A percentile compares a stretch with the other conserved stretches of the same genome.
Conservation (phyloP, 35 echinoderm and acorn worm genomes). For the Apostichopus californicus region DNA sequence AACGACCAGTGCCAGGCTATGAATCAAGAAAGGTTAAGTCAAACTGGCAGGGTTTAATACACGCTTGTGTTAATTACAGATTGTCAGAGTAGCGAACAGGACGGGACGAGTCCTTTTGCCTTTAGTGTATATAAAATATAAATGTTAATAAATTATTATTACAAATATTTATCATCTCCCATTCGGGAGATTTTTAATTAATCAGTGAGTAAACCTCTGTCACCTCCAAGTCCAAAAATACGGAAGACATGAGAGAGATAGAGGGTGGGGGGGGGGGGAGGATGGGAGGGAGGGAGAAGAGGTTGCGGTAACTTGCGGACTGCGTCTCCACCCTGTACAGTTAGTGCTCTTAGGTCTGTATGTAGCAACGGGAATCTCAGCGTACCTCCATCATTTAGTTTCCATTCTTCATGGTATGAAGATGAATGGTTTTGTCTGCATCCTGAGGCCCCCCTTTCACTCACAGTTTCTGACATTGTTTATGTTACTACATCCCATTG, state of each 20-base stretch:
- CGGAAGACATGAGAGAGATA: background rate
- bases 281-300: background rate
- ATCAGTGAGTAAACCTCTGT: background rate
- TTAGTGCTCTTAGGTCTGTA: too few relatives aligned
- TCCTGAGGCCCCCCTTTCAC: slow-evolving; percentile 18
- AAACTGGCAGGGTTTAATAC: background rate
- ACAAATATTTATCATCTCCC: background rate
- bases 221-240: background rate
- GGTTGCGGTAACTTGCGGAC: background rate
- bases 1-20: background rate
- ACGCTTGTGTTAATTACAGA: background rate
- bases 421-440: slow-evolving; percentile 3
- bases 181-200: background rate
- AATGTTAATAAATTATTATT: background rate
- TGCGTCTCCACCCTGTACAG: too few relatives aligned
- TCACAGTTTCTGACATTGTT: slow-evolving; percentile 5
- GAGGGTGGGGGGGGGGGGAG: background rate
- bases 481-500: slow-evolving; percentile 35
- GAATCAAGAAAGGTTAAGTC: background rate
- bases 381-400: background rate
- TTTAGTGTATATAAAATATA: background rate
- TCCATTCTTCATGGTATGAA: slow-evolving; percentile 13
- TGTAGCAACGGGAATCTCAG: background rate
- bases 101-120: too few relatives aligned
- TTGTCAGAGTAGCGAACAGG: background rate